Evolutionary conservation across 2,888 invertebrate genomes (phyloP).

Genomic region (Melieria crassipennis): DNA sequence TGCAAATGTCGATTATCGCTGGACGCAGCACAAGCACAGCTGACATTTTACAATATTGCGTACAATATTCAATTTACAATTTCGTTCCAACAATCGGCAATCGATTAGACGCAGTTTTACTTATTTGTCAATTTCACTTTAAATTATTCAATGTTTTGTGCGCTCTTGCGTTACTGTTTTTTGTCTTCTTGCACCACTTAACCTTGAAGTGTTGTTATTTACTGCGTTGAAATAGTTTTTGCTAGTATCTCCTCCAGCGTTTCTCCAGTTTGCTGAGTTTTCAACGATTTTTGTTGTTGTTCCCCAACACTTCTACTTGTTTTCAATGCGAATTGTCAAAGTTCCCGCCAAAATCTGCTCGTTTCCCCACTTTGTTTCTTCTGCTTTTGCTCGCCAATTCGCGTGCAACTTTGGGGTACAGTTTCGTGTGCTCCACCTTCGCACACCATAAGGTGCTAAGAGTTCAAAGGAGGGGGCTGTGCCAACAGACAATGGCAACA

Average conservation of each 20-base stretch:
- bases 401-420: slow-evolving; percentile 38
- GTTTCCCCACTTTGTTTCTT: slow-evolving; percentile 43
- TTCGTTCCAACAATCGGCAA: not conserved
- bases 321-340: slow-evolving; percentile 39
- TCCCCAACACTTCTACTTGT: slow-evolving; percentile 12
- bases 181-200: slow-evolving; percentile 9
- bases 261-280: slow-evolving; percentile 9
- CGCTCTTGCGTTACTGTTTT: not conserved
- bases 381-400: slow-evolving; percentile 11
- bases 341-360: slow-evolving; percentile 57
- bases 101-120: not conserved
- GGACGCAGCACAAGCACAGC: slow-evolving; percentile 62
- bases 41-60: slow-evolving; percentile 38
- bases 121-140: not conserved
- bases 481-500: no score
- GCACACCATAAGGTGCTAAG: not conserved
- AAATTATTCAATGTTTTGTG: not conserved
- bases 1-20: slow-evolving; percentile 57
- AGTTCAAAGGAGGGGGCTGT: not conserved
- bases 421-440: slow-evolving; percentile 37
- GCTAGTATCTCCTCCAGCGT: slow-evolving; percentile 1
- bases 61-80: slow-evolving; percentile 4
- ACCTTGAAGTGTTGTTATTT: slow-evolving; percentile 13
- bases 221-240: not conserved
- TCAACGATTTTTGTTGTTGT: not conserved